These are phyloP conservation scores for Pipistrellus pipistrellus DNA, from an alignment of 2,797 vertebrate genomes.

Conservation along the genomic window DNA sequence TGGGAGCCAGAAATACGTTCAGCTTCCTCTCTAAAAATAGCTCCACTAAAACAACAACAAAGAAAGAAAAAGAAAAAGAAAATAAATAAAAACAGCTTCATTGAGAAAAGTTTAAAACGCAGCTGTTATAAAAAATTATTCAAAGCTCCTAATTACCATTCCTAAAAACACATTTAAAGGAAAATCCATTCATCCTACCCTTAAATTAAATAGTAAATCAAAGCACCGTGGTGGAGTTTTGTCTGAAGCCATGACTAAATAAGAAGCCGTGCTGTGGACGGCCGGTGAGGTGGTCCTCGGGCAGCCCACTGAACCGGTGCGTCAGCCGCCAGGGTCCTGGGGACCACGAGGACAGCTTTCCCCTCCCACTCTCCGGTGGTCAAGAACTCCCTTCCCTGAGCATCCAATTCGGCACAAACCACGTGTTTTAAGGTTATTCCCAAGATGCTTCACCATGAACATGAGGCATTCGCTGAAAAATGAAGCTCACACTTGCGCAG, in stretches of 20 bases:
- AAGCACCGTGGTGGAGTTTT: background rate
- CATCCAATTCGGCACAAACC: too few species aligned
- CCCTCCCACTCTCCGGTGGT: background rate
- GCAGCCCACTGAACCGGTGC: background rate
- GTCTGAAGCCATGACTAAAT: background rate
- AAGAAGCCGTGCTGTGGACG: background rate
- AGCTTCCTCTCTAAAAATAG: background rate
- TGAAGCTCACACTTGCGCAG: background rate
- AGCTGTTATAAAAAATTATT: background rate
- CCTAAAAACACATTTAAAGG: background rate
- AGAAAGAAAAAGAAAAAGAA: background rate
- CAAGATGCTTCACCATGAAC: constrained; percentile 1
- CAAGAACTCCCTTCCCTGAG: background rate
- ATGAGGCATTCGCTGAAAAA: background rate
- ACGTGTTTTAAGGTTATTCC: background rate
- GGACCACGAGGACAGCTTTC: background rate
- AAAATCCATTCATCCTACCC: background rate
- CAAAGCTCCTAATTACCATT: background rate
- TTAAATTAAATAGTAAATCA: constrained; percentile 29
- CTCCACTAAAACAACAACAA: background rate
- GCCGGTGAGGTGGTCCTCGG: background rate
- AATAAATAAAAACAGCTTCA: background rate
- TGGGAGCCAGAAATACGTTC: background rate
- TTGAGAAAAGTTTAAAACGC: background rate
- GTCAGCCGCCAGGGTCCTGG: background rate